Evolutionary conservation across 2,888 invertebrate species (phyloP).

Genomic region (Cryptocheilus praepositus): DNA sequence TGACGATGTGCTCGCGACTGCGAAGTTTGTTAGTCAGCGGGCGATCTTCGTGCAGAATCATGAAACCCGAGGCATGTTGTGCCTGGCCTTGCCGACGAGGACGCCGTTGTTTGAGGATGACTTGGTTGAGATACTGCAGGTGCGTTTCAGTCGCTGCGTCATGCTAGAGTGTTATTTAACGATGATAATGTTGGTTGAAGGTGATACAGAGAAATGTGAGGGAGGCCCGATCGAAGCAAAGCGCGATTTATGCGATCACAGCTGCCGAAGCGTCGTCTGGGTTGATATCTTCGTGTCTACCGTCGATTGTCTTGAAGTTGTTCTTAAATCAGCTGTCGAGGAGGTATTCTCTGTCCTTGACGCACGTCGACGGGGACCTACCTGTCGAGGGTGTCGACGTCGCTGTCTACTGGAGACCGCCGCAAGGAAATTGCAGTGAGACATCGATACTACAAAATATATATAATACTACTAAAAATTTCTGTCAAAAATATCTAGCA

Average conservation of each 20-base stretch:
- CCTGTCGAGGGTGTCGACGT: constrained; percentile 82
- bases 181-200: constrained; percentile 34
- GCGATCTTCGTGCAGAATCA: constrained; percentile 76
- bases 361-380: constrained; percentile 77
- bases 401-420: constrained; percentile 84
- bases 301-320: constrained; percentile 77
- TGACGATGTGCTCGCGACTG: constrained; percentile 79
- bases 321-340: constrained; percentile 81
- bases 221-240: constrained; percentile 75
- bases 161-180: background rate
- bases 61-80: constrained; percentile 79
- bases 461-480: background rate
- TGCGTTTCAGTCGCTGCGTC: constrained; percentile 22
- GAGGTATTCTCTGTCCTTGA: constrained; percentile 81
- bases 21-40: constrained; percentile 79
- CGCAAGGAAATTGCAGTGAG: constrained; percentile 86
- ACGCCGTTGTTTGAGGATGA: constrained; percentile 71
- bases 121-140: constrained; percentile 70
- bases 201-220: constrained; percentile 73
- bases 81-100: constrained; percentile 79
- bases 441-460: constrained; percentile 50
- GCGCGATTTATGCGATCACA: constrained; percentile 77
- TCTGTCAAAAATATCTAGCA: too few relatives aligned
- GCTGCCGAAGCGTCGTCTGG: constrained; percentile 77
- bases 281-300: constrained; percentile 80